These are phyloP conservation scores for Mythimna albipuncta DNA, from an alignment of 2,888 invertebrate genomes.

Conservation along the genomic window DNA sequence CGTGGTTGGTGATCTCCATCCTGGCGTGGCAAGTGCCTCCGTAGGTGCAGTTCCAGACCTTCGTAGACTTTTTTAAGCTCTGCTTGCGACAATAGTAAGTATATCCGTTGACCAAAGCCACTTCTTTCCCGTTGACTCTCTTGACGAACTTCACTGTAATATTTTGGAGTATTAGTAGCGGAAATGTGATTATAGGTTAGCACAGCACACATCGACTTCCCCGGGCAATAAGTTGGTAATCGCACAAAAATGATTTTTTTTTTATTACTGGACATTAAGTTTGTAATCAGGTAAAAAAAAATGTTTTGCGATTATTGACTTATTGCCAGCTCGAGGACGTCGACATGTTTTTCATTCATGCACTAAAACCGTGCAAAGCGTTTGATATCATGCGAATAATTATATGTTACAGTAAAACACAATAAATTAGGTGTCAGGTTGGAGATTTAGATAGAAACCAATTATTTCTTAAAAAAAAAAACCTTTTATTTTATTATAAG, in stretches of 20 bases:
- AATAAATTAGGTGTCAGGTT: not conserved
- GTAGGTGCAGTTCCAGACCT: slow-evolving; percentile 59
- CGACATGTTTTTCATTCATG: not conserved
- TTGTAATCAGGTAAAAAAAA: too few species aligned
- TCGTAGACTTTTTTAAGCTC: slow-evolving; percentile 40
- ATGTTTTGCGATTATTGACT: too few species aligned
- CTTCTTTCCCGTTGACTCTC: slow-evolving; percentile 49
- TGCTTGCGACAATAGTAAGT: slow-evolving; percentile 48
- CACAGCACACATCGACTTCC: not conserved
- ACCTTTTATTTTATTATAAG: not conserved
- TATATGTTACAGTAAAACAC: slow-evolving; percentile 1
- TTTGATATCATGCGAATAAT: not conserved
- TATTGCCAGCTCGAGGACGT: too few species aligned
- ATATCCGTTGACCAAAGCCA: slow-evolving; percentile 57
- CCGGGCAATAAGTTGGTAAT: too few species aligned
- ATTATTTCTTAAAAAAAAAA: too few species aligned
- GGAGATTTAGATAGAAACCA: not conserved
- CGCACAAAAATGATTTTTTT: too few species aligned
- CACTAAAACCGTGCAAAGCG: slow-evolving; percentile 1
- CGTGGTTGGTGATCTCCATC: slow-evolving; percentile 48
- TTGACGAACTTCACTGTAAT: slow-evolving; percentile 47
- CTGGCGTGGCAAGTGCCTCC: slow-evolving; percentile 40
- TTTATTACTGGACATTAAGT: too few species aligned
- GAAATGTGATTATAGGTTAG: not conserved
- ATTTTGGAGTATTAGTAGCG: slow-evolving; percentile 3